Percentiles rank a stretch among this genome's conserved stretches.
phyloP scores from a whole-genome alignment of 2,888 invertebrate genomes.

The Liposcelis brunnea region DNA sequence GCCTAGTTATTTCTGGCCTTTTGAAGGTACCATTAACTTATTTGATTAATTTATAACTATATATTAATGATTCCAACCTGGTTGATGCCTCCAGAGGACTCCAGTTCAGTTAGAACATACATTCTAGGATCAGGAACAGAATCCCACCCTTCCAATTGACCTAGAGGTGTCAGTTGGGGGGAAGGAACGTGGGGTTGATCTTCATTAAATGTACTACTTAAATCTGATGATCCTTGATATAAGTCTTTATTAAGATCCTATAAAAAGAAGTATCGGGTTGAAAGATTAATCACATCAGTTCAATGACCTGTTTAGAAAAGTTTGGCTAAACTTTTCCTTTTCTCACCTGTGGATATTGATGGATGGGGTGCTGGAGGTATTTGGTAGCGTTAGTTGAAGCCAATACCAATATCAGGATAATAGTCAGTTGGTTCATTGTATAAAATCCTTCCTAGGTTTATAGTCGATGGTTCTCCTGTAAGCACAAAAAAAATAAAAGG shows the following conservation, averaged over 20 bases:
- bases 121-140: slow-evolving; percentile 1
- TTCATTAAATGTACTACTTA: background rate
- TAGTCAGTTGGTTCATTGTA: slow-evolving; percentile 3
- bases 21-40: too few species aligned
- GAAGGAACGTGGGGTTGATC: background rate
- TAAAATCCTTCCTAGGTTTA: too few species aligned
- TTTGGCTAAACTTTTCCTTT: background rate
- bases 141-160: slow-evolving; percentile 3
- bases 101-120: slow-evolving; percentile 3
- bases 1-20: too few species aligned
- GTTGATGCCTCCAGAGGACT: background rate
- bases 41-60: too few species aligned
- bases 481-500: too few species aligned
- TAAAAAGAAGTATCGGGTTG: background rate
- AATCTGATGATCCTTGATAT: background rate
- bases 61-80: too few species aligned
- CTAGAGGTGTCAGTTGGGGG: background rate
- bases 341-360: slow-evolving; percentile 4
- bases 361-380: slow-evolving; percentile 6
- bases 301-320: background rate
- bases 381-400: slow-evolving; percentile 5
- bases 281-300: background rate
- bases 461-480: too few species aligned
- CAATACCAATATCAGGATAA: slow-evolving; percentile 1
- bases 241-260: background rate